Conservation (phyloP, 2,797 vertebrate genomes). For the Ficedula albicollis region DNA sequence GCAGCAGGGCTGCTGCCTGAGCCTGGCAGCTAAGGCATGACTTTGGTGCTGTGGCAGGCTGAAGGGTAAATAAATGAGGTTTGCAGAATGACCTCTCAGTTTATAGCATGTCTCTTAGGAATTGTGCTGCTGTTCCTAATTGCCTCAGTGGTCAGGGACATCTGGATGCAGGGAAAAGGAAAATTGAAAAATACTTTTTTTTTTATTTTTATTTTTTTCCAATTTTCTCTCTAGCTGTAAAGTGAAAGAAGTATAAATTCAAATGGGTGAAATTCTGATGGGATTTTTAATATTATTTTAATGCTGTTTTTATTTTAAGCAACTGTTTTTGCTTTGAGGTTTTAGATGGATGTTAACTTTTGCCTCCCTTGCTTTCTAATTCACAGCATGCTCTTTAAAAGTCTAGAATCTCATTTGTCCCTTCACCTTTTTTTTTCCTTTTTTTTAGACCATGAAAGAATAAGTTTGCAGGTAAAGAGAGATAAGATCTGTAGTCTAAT, state of each 20-base stretch:
- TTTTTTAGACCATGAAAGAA: background rate
- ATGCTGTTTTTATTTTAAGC: background rate
- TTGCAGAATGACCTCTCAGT: background rate
- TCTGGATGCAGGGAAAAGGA: background rate
- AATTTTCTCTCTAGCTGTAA: background rate
- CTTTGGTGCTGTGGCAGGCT: background rate
- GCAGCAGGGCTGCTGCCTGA: background rate
- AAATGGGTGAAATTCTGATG: background rate
- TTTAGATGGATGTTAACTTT: background rate
- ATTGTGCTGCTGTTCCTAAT: background rate
- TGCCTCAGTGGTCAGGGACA: background rate
- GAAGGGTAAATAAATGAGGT: background rate
- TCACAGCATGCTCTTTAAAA: background rate
- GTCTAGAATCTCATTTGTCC: background rate
- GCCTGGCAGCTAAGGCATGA: background rate
- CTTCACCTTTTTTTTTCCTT: background rate
- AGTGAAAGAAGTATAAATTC: background rate
- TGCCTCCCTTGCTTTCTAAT: background rate
- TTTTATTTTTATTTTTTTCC: background rate
- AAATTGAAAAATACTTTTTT: background rate
- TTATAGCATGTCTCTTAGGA: background rate
- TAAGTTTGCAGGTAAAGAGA: slow-evolving; percentile 11
- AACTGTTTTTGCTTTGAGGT: background rate
- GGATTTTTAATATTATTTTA: background rate
- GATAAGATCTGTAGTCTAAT: background rate